Conservation (phyloP, 2,113 vertebrate genomes). For the Silurus meridionalis region DNA sequence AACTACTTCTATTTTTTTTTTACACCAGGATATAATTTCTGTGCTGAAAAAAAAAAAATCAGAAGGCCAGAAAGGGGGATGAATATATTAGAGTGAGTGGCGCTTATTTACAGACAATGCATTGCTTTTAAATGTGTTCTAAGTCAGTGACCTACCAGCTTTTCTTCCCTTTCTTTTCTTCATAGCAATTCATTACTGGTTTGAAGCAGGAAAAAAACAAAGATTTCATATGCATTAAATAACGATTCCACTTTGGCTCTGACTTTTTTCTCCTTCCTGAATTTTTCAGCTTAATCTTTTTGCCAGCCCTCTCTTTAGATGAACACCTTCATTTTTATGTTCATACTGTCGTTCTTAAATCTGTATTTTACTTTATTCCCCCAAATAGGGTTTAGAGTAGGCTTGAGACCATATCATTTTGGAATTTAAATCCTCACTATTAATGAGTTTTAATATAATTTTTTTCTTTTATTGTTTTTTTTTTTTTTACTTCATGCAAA, state of each 20-base stretch:
- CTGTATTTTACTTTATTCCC: constrained; percentile 20
- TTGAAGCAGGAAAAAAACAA: not conserved
- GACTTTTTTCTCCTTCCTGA: not conserved
- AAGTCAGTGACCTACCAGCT: not conserved
- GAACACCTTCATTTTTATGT: constrained; percentile 55
- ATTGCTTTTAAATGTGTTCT: constrained; percentile 22
- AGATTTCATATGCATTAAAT: not conserved
- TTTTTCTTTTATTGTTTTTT: constrained; percentile 4
- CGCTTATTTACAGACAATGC: constrained; percentile 37
- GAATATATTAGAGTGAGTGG: constrained; percentile 21
- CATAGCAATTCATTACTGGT: not conserved
- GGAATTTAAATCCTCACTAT: constrained; percentile 25
- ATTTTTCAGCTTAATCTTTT: not conserved
- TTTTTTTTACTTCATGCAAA: constrained; percentile 29
- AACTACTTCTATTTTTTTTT: constrained; percentile 9
- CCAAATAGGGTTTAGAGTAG: constrained; percentile 16
- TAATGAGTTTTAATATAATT: not conserved
- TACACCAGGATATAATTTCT: constrained; percentile 34
- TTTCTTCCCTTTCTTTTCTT: not conserved
- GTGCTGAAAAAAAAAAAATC: constrained; percentile 43
- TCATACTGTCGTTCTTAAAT: constrained; percentile 27
- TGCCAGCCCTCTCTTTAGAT: constrained; percentile 18
- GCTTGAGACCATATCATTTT: constrained; percentile 1
- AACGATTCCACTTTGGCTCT: not conserved
- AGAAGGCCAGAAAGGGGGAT: not conserved